These are phyloP conservation scores for Zeugodacus cucurbitae DNA, from an alignment of 1,140 invertebrate genomes.

Conservation along the genomic window DNA sequence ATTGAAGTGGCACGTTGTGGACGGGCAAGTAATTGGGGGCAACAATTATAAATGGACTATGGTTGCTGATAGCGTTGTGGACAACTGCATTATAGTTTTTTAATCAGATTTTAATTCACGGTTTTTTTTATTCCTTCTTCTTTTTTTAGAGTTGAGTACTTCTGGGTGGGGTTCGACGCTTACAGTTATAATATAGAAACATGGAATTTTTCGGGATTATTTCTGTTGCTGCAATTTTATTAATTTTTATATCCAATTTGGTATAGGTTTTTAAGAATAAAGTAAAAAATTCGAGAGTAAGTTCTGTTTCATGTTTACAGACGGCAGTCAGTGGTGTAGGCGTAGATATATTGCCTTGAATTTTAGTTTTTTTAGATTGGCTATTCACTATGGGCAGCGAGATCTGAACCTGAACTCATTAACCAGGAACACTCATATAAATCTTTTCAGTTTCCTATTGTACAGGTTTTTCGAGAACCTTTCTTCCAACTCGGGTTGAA, in stretches of 20 bases:
- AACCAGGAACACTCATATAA: no score
- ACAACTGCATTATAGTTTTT: conserved; percentile 22
- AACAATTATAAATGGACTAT: conserved; percentile 34
- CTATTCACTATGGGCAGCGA: no score
- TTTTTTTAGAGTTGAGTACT: background rate
- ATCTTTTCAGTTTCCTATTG: no score
- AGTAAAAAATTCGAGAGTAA: no score
- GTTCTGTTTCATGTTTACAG: no score
- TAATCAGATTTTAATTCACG: background rate
- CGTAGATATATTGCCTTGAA: no score
- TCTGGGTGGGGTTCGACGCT: background rate
- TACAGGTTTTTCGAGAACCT: no score
- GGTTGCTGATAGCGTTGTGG: background rate
- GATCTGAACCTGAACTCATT: no score
- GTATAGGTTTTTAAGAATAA: no score
- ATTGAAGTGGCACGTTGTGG: conserved; percentile 14
- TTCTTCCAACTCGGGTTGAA: no score
- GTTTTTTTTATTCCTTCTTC: background rate
- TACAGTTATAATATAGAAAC: background rate
- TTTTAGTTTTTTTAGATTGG: no score
- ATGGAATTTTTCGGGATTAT: background rate
- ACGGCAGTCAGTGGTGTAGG: no score
- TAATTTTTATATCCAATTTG: background rate
- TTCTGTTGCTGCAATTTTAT: background rate
- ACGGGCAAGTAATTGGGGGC: conserved; percentile 27